Evolutionary conservation across 2,797 vertebrate genomes (phyloP), one percentile per base, ranked within the genome.

Genomic region (Manis javanica): DNA sequence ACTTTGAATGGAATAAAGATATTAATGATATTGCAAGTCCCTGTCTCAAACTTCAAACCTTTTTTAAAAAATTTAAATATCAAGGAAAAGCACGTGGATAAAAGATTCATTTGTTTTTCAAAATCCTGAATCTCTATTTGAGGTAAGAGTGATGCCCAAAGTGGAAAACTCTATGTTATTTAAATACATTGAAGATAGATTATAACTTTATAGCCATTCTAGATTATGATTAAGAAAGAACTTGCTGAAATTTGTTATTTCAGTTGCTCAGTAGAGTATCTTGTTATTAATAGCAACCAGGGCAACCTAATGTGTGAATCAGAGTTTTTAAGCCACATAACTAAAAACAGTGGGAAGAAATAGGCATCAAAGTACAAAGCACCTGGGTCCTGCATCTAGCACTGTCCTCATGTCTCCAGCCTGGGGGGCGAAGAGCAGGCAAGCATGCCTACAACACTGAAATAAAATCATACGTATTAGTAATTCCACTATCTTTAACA

Each of bases 51-150:
- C 63, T 81, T 83, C 16, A 77, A 68, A 83, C 37, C 91, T 96
- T 96, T 92, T 31, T n/a, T 91, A 75, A 37, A 53, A 7, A 82
- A 87, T 42, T 79, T 24, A 75, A 93, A 91, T 88, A 85, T 23
- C 39, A 85, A 81, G 23, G n/a, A 90, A 87, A 94, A 91, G n/a
- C 3, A 81, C n/a, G 71, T 87, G 69, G 10, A 79, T 29, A 79
- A 78, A 83, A 87, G 29, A 89, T 39, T 23, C 13, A 72, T 77
- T 87, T 96, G 81, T 31, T 92, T 95, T 81, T 71, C 86, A 90
- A 95, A 95, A 79, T 64, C 31, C 53, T 84, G 18, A 84, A 79
- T 68, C 10, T 46, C 34, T 74, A 93, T 51, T 78, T 82, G 29
- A 87, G 46, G 87, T 96, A 39, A 61, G 78, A 19, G 66, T 89